Conservation (phyloP, 1,140 invertebrate species). For the Manduca sexta region DNA sequence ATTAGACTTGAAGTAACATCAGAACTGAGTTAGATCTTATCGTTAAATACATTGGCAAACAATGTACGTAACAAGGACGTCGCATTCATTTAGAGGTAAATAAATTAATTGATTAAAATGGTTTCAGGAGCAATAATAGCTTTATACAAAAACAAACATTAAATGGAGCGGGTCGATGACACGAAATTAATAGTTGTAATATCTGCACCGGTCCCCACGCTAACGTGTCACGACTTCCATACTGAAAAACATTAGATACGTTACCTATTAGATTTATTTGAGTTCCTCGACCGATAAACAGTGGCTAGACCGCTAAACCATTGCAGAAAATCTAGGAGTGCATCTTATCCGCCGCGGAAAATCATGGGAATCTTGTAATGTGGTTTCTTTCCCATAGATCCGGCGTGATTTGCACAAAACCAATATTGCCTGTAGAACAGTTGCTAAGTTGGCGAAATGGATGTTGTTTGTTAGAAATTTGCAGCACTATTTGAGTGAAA, state of each 20-base stretch:
- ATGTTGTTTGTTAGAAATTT: constrained; percentile 45
- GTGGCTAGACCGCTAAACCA: constrained; percentile 57
- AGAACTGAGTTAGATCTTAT: no score
- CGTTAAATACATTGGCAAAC: no score
- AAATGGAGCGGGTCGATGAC: constrained; percentile 16
- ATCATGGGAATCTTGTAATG: constrained; percentile 51
- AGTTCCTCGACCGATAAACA: constrained; percentile 50
- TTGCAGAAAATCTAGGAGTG: constrained; percentile 55
- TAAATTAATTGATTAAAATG: no score
- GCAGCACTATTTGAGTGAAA: constrained; percentile 43
- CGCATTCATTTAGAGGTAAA: no score
- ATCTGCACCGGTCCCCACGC: constrained; percentile 26
- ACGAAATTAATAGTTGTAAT: constrained; percentile 21
- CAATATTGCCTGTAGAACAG: constrained; percentile 56
- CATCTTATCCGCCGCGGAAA: constrained; percentile 56
- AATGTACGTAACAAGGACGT: no score
- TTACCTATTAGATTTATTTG: constrained; percentile 56
- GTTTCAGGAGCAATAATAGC: background rate
- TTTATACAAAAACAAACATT: constrained; percentile 11
- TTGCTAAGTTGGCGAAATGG: constrained; percentile 47
- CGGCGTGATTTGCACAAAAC: constrained; percentile 58
- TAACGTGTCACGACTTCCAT: constrained; percentile 45
- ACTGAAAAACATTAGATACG: constrained; percentile 40
- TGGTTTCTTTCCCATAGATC: constrained; percentile 59
- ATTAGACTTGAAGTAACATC: no score